A percentile compares a stretch with the other conserved stretches of the same genome.
These are phyloP conservation scores for Hoplodrina blanda DNA, from an alignment of 2,888 invertebrate genomes.

Conservation along the genomic window DNA sequence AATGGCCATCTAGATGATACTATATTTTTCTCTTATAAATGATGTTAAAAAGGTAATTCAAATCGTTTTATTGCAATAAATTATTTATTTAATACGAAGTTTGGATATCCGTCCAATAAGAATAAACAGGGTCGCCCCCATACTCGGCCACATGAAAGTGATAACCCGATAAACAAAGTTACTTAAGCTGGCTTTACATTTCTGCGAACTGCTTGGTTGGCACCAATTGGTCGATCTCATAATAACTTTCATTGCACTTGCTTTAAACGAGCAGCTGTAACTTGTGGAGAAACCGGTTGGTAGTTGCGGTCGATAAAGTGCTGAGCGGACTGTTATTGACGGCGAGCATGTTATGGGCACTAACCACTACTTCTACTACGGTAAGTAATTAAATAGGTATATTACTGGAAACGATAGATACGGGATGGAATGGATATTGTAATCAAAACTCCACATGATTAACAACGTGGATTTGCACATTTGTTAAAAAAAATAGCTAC, in stretches of 20 bases:
- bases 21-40: too few relatives aligned
- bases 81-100: neutral
- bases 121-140: neutral
- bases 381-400: neutral
- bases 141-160: constrained; percentile 18
- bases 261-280: constrained; percentile 45
- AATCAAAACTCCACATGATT: too few relatives aligned
- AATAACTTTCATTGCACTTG: constrained; percentile 69
- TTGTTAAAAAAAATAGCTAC: too few relatives aligned
- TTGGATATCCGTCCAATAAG: neutral
- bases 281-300: constrained; percentile 52
- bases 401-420: neutral
- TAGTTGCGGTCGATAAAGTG: constrained; percentile 43
- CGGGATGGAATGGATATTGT: too few relatives aligned
- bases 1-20: too few relatives aligned
- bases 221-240: constrained; percentile 56
- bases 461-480: too few relatives aligned
- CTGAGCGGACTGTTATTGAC: constrained; percentile 16
- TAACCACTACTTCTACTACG: neutral
- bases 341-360: constrained; percentile 27
- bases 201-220: constrained; percentile 34
- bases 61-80: too few relatives aligned
- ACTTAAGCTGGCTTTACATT: constrained; percentile 46
- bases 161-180: constrained; percentile 16
- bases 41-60: too few relatives aligned